A percentile compares a stretch with the other conserved stretches of the same genome.
These are phyloP conservation scores for Papilio demoleus DNA, from an alignment of 2,888 invertebrate genomes.

Conservation along the genomic window DNA sequence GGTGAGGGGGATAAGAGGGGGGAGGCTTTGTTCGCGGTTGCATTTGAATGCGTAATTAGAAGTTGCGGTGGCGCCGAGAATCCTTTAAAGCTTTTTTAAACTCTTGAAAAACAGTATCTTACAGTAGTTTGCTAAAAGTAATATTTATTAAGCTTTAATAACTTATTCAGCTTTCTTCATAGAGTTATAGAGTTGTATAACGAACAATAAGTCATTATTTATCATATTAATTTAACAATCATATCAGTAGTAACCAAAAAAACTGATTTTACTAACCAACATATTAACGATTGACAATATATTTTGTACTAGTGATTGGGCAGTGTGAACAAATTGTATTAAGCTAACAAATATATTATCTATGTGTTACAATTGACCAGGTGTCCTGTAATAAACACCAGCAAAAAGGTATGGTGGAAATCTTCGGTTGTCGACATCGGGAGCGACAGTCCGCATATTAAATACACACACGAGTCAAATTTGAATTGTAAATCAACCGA, in stretches of 20 bases:
- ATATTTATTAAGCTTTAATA: too few species aligned
- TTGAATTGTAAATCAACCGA: constrained; percentile 28
- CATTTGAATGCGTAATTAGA: constrained; percentile 20
- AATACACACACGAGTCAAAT: constrained; percentile 30
- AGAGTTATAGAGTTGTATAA: too few species aligned
- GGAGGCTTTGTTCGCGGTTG: constrained; percentile 5
- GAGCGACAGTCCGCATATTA: constrained; percentile 34
- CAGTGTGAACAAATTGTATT: background rate
- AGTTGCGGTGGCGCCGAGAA: background rate
- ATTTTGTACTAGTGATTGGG: too few species aligned
- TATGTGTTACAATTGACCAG: background rate
- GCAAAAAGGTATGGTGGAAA: constrained; percentile 7
- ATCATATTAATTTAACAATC: too few species aligned
- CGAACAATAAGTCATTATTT: too few species aligned
- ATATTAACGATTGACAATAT: too few species aligned
- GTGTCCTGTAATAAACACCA: constrained; percentile 17
- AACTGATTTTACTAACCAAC: too few species aligned
- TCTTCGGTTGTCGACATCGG: constrained; percentile 20
- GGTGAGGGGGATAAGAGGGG: background rate
- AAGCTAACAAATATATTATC: background rate
- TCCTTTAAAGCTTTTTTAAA: constrained; percentile 9
- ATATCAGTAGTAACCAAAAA: too few species aligned
- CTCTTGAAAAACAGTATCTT: background rate
- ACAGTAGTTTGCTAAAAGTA: background rate
- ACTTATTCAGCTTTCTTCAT: too few species aligned